Base-by-base conservation (phyloP, 2,888 invertebrate species). In the Dicycla oo region DNA sequence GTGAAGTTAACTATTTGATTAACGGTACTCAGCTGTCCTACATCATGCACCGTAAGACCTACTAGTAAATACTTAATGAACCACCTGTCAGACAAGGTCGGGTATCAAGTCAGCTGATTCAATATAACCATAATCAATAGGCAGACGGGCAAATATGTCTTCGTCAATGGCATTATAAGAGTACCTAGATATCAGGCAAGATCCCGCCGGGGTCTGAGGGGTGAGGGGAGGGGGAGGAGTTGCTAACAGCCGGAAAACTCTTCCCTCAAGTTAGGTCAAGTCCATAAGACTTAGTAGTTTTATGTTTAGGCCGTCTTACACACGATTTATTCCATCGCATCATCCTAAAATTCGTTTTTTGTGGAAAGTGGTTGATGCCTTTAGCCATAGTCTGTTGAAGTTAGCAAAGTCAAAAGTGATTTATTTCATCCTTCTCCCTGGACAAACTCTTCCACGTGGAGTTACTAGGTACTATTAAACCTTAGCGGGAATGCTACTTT, bases 81-180 rank as follows among this genome's bases (percentile, higher is more conserved):
- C 1, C 11, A 20, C 3, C 23, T 20, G 11, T 26, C 43, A 43
- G 15, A 34, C 53, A 66, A 34, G 43, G 18, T 3, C 11, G 15
- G 11, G 13, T 68, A 53, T 43, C 18, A 30, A 53, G 30, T 30
- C 68, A 56, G 40, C 47, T 68, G 13, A 54, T 26, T 67, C 8
- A 43, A 53, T 53, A 38, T 26, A 30, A 47, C 67, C 15, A 68
- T 20, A 30, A 43, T 53, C 34, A 34, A 56, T 47, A 47, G 8
- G 26, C 15, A 18, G n/a, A 40, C 10, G 18, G 13, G 11, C 40
- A 23, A 30, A 23, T 26, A 45, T 68, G 26, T 26, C 26, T 40
- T 49, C 30, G 40, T 8, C n/a, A 45, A 13, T 0, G 4, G 10
- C 23, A 7, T 43, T 57, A 20, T 23, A 49, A 23, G n/a, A 49